phyloP scores from a whole-genome alignment of 2,888 invertebrate genomes.

The Pemphredon lugubris region DNA sequence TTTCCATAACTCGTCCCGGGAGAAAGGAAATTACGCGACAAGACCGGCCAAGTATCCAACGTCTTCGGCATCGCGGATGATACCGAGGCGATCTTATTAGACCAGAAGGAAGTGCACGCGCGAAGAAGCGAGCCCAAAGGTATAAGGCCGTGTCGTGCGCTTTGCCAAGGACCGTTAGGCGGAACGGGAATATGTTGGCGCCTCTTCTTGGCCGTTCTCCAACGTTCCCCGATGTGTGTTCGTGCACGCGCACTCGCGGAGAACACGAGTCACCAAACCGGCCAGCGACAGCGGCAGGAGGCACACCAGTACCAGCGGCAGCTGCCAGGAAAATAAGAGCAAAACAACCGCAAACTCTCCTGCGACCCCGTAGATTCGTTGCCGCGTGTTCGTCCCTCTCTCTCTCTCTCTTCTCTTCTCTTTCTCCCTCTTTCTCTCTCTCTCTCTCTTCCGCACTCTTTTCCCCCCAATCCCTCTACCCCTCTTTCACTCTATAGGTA shows the following conservation, averaged over 20 bases:
- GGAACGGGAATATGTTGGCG: slow-evolving; percentile 72
- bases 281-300: slow-evolving; percentile 28
- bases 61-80: background rate
- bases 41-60: background rate
- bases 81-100: background rate
- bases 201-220: slow-evolving; percentile 69
- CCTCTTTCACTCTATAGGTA: too few species aligned
- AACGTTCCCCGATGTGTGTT: slow-evolving; percentile 49
- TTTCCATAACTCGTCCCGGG: too few species aligned
- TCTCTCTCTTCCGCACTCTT: too few species aligned
- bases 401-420: too few species aligned
- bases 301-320: too few species aligned
- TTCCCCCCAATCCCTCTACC: too few species aligned
- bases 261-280: slow-evolving; percentile 57
- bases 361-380: slow-evolving; percentile 15
- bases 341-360: slow-evolving; percentile 31
- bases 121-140: background rate
- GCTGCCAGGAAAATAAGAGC: slow-evolving; percentile 45
- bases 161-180: slow-evolving; percentile 67
- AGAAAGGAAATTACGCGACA: too few species aligned
- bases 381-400: slow-evolving; percentile 29
- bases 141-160: slow-evolving; percentile 31
- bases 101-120: background rate
- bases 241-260: slow-evolving; percentile 38
- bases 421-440: too few species aligned